These are phyloP conservation scores for Drosophila picticornis DNA, from an alignment of 2,888 invertebrate genomes.

Conservation along the genomic window DNA sequence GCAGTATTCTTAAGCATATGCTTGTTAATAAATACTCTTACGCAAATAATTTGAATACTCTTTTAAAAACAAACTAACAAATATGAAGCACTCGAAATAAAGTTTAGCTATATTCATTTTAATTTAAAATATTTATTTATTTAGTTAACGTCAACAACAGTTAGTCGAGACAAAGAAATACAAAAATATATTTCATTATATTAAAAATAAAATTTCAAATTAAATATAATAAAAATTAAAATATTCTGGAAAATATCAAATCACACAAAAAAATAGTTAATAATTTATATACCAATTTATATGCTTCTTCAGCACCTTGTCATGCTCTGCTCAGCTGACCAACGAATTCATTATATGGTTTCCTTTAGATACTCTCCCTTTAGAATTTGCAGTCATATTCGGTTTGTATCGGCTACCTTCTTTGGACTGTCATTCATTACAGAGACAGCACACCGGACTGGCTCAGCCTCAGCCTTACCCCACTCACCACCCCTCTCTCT, in stretches of 20 bases:
- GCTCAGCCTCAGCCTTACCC: not conserved
- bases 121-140: not conserved
- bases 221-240: not conserved
- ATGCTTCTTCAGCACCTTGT: not conserved
- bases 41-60: too few relatives aligned
- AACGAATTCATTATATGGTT: not conserved
- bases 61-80: not conserved
- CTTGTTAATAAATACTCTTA: conserved; percentile 27
- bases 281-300: not conserved
- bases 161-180: not conserved
- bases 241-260: too few relatives aligned
- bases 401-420: conserved; percentile 49
- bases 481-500: not conserved
- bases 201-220: not conserved
- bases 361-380: conserved; percentile 1
- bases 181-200: not conserved
- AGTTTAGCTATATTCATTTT: not conserved
- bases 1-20: conserved; percentile 5
- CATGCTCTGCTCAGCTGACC: not conserved
- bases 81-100: not conserved
- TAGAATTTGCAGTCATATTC: conserved; percentile 43
- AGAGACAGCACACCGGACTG: conserved; percentile 39
- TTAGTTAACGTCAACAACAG: not conserved
- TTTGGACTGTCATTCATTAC: conserved; percentile 70
- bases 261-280: too few relatives aligned